Evolutionary conservation across 2,797 vertebrate genomes (phyloP).

Genomic region (Falco naumanni): DNA sequence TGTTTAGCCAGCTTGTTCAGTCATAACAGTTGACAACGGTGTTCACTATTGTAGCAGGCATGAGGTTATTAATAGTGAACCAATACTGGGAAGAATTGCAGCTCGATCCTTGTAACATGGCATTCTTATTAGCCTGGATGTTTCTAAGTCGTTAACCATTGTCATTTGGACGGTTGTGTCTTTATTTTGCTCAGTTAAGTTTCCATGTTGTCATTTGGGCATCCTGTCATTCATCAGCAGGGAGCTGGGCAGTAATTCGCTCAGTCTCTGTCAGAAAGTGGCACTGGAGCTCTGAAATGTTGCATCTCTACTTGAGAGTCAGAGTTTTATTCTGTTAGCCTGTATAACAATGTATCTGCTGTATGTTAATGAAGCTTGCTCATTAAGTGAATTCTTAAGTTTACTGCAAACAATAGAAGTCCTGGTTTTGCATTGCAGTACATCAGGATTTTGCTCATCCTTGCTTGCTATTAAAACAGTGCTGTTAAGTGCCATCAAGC

Average conservation of each 20-base stretch:
- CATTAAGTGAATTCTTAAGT: background rate
- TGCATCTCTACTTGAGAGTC: background rate
- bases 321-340: background rate
- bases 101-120: background rate
- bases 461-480: background rate
- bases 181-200: background rate
- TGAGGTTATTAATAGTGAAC: background rate
- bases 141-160: background rate
- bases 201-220: background rate
- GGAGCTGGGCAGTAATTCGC: background rate
- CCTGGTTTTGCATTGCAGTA: background rate
- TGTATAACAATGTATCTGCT: background rate
- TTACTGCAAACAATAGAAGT: background rate
- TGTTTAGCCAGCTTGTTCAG: background rate
- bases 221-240: background rate
- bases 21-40: background rate
- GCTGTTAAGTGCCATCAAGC: background rate
- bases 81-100: background rate
- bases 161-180: accelerated
- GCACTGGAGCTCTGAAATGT: background rate
- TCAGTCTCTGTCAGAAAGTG: background rate
- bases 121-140: background rate
- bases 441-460: background rate
- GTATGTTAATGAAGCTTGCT: background rate
- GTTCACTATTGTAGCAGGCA: background rate